These are phyloP conservation scores for Diacarnus erythraeanus DNA, from an alignment of 37 sponge, comb jelly and placozoan genomes.

Conservation along the genomic window DNA sequence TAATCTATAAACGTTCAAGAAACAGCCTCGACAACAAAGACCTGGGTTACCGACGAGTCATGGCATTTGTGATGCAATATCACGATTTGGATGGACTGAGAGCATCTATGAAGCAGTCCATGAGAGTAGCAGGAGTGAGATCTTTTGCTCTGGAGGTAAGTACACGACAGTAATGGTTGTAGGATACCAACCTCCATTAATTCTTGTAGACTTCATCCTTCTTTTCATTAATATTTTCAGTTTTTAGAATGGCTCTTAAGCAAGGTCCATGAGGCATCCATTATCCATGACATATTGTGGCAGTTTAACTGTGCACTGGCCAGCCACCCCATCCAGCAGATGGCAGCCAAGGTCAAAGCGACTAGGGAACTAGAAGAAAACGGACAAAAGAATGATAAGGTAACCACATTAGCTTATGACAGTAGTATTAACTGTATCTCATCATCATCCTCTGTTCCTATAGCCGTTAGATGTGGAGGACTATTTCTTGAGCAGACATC, in stretches of 20 bases:
- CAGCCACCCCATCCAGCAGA: slow-evolving; percentile 62
- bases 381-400: slow-evolving; percentile 51
- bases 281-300: slow-evolving; percentile 89
- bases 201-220: not conserved
- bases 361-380: slow-evolving; percentile 50
- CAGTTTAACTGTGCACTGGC: slow-evolving; percentile 72
- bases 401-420: not conserved
- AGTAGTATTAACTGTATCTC: no score
- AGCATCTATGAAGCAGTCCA: slow-evolving; percentile 76
- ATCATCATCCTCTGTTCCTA: no score
- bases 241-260: slow-evolving; percentile 74
- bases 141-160: slow-evolving; percentile 71
- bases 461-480: slow-evolving; percentile 41
- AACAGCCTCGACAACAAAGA: slow-evolving; percentile 51
- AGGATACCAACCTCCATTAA: not conserved
- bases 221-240: slow-evolving; percentile 31
- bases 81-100: slow-evolving; percentile 86
- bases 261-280: slow-evolving; percentile 48
- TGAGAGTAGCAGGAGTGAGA: slow-evolving; percentile 66
- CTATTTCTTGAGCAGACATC: slow-evolving; percentile 62
- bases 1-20: slow-evolving; percentile 72
- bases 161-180: not conserved
- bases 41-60: slow-evolving; percentile 49
- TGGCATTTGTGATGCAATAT: slow-evolving; percentile 51
- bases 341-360: slow-evolving; percentile 40